Percentiles rank a stretch among this genome's conserved stretches.
Conservation (phyloP, 2,797 vertebrate species). For the Xerus rutilus region DNA sequence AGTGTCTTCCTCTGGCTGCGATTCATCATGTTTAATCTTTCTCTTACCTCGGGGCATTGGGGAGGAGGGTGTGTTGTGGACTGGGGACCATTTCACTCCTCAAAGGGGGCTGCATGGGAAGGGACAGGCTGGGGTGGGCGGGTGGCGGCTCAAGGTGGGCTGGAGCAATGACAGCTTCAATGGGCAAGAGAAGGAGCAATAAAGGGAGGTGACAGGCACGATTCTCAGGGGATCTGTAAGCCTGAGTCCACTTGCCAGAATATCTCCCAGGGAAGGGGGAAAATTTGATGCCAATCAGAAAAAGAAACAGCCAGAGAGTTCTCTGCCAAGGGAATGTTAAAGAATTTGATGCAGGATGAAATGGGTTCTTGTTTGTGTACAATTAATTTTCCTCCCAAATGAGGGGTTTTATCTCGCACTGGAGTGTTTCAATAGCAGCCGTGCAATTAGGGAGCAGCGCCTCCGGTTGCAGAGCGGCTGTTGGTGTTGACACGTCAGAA, state of each 20-base stretch:
- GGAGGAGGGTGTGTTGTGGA: slow-evolving; percentile 79
- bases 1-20: slow-evolving; percentile 84
- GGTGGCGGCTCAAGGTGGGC: slow-evolving; percentile 57
- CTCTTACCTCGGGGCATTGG: slow-evolving; percentile 80
- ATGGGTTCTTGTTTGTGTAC: slow-evolving; percentile 68
- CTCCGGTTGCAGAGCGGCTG: not conserved
- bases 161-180: slow-evolving; percentile 51
- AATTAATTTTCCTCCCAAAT: slow-evolving; percentile 65
- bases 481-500: not conserved
- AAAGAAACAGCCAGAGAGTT: slow-evolving; percentile 25
- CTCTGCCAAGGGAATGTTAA: slow-evolving; percentile 38
- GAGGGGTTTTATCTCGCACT: slow-evolving; percentile 40
- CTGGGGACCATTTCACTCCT: slow-evolving; percentile 82
- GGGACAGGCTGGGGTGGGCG: slow-evolving; percentile 70
- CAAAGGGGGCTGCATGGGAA: slow-evolving; percentile 81
- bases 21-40: slow-evolving; percentile 90
- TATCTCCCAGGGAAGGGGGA: slow-evolving; percentile 12
- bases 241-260: slow-evolving; percentile 58
- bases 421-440: slow-evolving; percentile 11
- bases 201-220: slow-evolving; percentile 61
- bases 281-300: not conserved
- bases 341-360: slow-evolving; percentile 66
- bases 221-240: not conserved
- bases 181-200: slow-evolving; percentile 51
- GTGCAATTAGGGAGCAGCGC: not conserved